phyloP scores from a whole-genome alignment of 2,888 invertebrate genomes.

The Stictocephala bisonia region DNA sequence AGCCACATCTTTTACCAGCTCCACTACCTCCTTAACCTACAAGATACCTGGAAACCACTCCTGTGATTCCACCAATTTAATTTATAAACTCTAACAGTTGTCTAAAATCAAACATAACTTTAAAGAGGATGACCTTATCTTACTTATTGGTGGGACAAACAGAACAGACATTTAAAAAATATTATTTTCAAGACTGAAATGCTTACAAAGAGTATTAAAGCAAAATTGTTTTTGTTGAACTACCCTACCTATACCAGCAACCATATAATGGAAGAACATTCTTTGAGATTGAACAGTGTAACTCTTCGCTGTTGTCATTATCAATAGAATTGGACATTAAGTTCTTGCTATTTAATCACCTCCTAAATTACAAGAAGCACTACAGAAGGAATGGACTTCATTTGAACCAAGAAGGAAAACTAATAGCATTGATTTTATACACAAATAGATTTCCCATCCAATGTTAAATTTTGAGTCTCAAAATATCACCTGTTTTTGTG shows the following conservation, averaged over 20 bases:
- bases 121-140: neutral
- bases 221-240: neutral
- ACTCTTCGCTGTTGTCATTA: neutral
- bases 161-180: neutral
- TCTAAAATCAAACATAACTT: too few relatives aligned
- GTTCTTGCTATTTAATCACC: neutral
- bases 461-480: too few relatives aligned
- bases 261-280: neutral
- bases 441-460: too few relatives aligned
- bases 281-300: constrained; percentile 8
- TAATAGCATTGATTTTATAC: too few relatives aligned
- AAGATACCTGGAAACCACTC: too few relatives aligned
- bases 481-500: too few relatives aligned
- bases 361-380: neutral
- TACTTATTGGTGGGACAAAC: constrained; percentile 5
- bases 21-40: too few relatives aligned
- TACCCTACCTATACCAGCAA: constrained; percentile 3
- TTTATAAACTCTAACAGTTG: too few relatives aligned
- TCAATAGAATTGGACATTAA: neutral
- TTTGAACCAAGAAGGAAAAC: neutral
- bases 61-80: too few relatives aligned
- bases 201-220: neutral
- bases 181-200: neutral
- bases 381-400: constrained; percentile 1
- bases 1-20: too few relatives aligned